A percentile compares a stretch with the other conserved stretches of the same genome.
Conservation (phyloP, 1,140 invertebrate genomes). For the Aphelinus atriplicis region DNA sequence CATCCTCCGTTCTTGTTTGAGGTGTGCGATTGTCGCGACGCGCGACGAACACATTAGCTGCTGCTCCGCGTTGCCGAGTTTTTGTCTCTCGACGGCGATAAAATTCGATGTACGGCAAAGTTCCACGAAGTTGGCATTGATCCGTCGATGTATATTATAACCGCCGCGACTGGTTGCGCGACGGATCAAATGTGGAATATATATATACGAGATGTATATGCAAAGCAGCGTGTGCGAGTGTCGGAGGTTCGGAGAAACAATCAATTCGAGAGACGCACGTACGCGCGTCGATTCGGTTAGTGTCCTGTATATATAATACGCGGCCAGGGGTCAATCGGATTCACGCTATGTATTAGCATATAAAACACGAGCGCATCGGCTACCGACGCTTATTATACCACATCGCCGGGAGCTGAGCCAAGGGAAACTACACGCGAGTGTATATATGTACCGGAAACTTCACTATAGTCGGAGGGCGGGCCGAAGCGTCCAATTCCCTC, state of each 20-base stretch:
- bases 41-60: not conserved
- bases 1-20: not conserved
- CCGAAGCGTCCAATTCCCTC: not conserved
- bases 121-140: too few relatives aligned
- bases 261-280: too few relatives aligned
- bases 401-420: too few relatives aligned
- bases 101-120: too few relatives aligned
- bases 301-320: not conserved
- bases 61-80: not conserved
- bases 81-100: not conserved
- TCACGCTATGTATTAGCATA: not conserved
- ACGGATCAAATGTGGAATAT: not conserved
- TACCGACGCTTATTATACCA: too few relatives aligned
- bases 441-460: constrained; percentile 19
- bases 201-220: not conserved
- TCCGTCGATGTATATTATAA: too few relatives aligned
- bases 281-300: not conserved
- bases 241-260: too few relatives aligned
- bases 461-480: constrained; percentile 7
- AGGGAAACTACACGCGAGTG: too few relatives aligned
- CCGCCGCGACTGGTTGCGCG: not conserved
- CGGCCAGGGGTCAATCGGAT: not conserved
- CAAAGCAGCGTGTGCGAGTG: too few relatives aligned
- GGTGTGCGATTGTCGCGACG: not conserved
- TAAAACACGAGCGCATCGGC: too few relatives aligned